Evolutionary conservation across 2,113 vertebrate genomes (phyloP), one percentile per base, ranked within the genome.

Genomic region (Scytalopus superciliaris): DNA sequence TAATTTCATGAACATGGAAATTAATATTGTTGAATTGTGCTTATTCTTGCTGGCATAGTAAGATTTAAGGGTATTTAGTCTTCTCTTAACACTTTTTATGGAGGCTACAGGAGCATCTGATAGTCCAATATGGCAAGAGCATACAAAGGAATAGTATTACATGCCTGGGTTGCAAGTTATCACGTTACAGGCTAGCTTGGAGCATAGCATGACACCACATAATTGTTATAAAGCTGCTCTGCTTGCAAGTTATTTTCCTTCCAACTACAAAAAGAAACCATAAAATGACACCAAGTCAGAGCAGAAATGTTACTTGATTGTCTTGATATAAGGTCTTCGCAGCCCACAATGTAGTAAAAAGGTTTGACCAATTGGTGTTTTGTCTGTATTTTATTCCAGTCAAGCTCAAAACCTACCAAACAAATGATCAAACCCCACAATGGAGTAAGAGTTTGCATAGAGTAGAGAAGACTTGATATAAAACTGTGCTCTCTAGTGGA

Each of bases 401-500:
- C 55, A 73, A 85, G 24, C 14, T 60, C 40, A 42, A 85, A 84
- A 40, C 1, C 4, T 21, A 82, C 19, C 31, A 70, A 70, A 35
- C 8, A 27, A 50, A 25, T 19, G 19, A 42, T 33, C 13, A 19
- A 35, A n/a, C 1, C 2, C 15, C 24, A n/a, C 30, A 44, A 15
- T 9, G 25, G 24, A 84, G 22, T 22, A 78, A 40, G 1, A 79
- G 23, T 18, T 76, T 45, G 44, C 13, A 53, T 0, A 63, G 27
- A 77, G 17, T 31, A 59, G 45, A 63, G 72, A 33, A 73, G 55
- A 77, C 63, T 49, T 37, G 25, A 40, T 74, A 67, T 79, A 55
- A 77, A 86, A 92, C 35, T 90, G 56, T 90, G 92, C 90, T 90
- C 92, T 63, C 94, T 94, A 86, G 87, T 92, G 91, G 87, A 86